phyloP scores from a whole-genome alignment of 2,113 vertebrate genomes.

The Dipodomys spectabilis region DNA sequence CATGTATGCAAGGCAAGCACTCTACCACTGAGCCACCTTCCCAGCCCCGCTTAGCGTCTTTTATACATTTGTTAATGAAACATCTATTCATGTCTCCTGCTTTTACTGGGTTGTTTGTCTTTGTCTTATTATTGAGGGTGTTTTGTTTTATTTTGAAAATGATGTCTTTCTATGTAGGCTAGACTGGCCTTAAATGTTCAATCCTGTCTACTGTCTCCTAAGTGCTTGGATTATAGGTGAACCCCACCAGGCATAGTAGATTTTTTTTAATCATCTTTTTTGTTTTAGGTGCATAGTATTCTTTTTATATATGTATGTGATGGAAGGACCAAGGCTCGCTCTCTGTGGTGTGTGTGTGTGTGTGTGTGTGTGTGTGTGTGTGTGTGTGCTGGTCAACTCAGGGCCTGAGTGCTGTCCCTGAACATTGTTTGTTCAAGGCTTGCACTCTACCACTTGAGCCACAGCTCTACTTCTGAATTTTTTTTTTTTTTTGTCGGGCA shows the following conservation, averaged over 20 bases:
- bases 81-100: neutral
- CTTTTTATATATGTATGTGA: neutral
- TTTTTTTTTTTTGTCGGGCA: no score
- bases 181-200: neutral
- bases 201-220: neutral
- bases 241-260: neutral
- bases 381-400: no score
- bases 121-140: neutral
- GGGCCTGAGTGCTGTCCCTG: no score
- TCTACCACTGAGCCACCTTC: no score
- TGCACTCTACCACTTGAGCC: no score
- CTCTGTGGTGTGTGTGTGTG: no score
- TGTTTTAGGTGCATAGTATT: conserved; percentile 6
- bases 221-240: neutral
- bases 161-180: neutral
- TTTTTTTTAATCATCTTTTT: neutral
- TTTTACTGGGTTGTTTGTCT: conserved; percentile 15
- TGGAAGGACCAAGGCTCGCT: neutral
- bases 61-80: conserved; percentile 31
- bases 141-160: neutral
- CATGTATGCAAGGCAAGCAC: no score
- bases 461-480: no score
- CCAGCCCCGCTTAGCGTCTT: neutral
- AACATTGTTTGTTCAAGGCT: no score
- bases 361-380: no score